Evolutionary conservation across 2,113 vertebrate species (phyloP).

Genomic region (Stigmatopora argus): DNA sequence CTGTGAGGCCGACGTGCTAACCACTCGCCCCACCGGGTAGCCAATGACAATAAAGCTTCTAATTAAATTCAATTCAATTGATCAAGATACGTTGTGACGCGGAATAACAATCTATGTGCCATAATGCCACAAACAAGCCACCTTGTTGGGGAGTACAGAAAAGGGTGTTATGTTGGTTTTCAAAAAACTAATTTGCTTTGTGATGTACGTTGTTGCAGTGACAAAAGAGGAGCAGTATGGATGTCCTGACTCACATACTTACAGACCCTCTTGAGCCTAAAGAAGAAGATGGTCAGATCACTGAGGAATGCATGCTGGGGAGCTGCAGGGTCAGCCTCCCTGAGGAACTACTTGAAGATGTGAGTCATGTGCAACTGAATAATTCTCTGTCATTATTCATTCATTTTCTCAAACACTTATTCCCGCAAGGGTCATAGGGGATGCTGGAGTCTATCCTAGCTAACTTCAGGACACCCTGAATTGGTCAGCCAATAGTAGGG

Average conservation of each 20-base stretch:
- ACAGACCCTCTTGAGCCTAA: slow-evolving; percentile 84
- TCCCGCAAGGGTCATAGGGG: too few species aligned
- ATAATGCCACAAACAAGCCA: not conserved
- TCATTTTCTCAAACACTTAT: too few species aligned
- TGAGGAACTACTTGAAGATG: slow-evolving; percentile 91
- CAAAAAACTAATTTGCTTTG: not conserved
- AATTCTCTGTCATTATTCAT: not conserved
- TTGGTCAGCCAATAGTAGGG: too few species aligned
- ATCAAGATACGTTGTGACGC: not conserved
- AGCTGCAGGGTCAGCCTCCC: slow-evolving; percentile 83
- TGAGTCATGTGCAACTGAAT: slow-evolving; percentile 62
- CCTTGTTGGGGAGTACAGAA: not conserved
- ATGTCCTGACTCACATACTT: slow-evolving; percentile 86
- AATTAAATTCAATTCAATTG: not conserved
- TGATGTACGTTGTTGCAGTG: not conserved
- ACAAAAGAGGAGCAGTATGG: slow-evolving; percentile 70
- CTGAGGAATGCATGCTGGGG: slow-evolving; percentile 92
- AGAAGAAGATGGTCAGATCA: slow-evolving; percentile 74
- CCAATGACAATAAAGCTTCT: too few species aligned
- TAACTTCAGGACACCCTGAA: too few species aligned
- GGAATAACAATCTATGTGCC: not conserved
- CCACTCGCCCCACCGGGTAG: too few species aligned
- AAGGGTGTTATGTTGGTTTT: not conserved
- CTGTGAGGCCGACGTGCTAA: too few species aligned
- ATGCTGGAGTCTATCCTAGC: too few species aligned